Conservation (phyloP, 2,113 vertebrate genomes). For the Gorsachius goisagi region DNA sequence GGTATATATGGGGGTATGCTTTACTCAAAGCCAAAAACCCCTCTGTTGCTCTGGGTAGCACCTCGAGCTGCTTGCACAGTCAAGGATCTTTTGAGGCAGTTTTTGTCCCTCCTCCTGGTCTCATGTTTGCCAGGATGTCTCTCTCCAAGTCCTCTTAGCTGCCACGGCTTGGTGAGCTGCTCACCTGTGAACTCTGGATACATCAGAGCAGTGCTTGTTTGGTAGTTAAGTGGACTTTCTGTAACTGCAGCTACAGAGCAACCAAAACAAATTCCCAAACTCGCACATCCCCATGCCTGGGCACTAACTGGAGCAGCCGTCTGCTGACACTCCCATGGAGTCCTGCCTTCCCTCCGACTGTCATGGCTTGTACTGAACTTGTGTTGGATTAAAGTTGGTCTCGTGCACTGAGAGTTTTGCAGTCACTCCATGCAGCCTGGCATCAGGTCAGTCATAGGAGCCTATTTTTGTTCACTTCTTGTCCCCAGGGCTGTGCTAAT, state of each 20-base stretch:
- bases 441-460: background rate
- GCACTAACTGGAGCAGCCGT: background rate
- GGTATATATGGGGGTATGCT: fast-evolving
- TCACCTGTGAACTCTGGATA: background rate
- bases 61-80: background rate
- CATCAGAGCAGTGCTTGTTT: background rate
- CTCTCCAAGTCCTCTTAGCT: background rate
- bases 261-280: background rate
- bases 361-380: background rate
- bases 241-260: background rate
- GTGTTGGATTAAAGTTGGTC: background rate
- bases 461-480: background rate
- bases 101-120: background rate
- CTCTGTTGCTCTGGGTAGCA: background rate
- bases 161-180: background rate
- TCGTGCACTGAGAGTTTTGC: background rate
- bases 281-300: background rate
- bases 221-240: background rate
- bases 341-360: background rate
- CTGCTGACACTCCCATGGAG: background rate
- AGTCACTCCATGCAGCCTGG: background rate
- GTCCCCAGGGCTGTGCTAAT: background rate
- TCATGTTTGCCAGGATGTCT: background rate
- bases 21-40: background rate
- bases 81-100: background rate